A percentile compares a stretch with the other conserved stretches of the same genome.
Evolutionary conservation across 2,888 invertebrate species (phyloP).

Genomic region (Acronicta aceris): DNA sequence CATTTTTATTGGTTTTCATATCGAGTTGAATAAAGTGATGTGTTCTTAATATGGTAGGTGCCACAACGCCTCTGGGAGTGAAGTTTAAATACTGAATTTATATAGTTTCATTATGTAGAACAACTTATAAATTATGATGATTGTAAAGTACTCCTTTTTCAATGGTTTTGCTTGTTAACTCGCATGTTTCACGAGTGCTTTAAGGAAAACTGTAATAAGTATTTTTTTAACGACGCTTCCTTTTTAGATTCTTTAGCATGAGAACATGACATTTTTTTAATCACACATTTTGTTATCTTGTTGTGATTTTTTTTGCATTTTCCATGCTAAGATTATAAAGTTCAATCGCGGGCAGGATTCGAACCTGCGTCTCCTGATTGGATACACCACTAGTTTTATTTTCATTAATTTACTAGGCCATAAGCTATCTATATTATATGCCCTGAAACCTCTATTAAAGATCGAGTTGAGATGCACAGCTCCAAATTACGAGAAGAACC

Average conservation of each 20-base stretch:
- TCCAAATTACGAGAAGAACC: no score
- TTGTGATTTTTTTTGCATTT: no score
- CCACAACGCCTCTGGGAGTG: constrained; percentile 28
- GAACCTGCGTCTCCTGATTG: no score
- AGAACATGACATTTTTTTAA: no score
- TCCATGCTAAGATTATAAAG: no score
- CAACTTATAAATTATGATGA: constrained; percentile 15
- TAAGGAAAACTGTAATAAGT: neutral
- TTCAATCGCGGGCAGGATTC: no score
- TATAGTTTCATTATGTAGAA: constrained; percentile 44
- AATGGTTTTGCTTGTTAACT: constrained; percentile 37
- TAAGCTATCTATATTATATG: no score
- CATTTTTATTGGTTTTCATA: constrained; percentile 46
- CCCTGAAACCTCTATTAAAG: no score
- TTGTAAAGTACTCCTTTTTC: constrained; percentile 29
- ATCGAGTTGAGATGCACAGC: no score
- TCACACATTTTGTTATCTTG: no score
- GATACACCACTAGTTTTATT: no score
- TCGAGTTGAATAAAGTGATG: constrained; percentile 27
- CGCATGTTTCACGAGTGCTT: constrained; percentile 3
- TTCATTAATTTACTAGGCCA: no score
- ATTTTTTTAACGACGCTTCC: neutral
- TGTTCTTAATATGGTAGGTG: constrained; percentile 30
- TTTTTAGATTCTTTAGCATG: neutral
- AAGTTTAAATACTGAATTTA: constrained; percentile 43